Conservation (phyloP, 2,888 invertebrate genomes). For the Spisula solida region DNA sequence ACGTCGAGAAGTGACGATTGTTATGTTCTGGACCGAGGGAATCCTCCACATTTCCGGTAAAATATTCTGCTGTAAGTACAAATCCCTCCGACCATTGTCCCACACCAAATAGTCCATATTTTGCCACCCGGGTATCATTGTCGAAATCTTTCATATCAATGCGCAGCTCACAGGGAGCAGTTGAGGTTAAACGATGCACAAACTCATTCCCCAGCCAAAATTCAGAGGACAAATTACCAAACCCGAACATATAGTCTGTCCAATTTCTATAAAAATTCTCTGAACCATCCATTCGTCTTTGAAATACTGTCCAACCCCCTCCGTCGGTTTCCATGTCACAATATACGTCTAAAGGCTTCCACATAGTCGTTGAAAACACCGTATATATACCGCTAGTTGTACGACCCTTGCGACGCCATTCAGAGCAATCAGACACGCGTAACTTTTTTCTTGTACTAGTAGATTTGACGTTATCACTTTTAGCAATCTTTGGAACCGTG, state of each 20-base stretch:
- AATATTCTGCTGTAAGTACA: constrained; percentile 7
- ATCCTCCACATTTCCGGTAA: constrained; percentile 44
- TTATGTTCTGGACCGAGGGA: neutral
- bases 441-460: too few relatives aligned
- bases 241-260: constrained; percentile 60
- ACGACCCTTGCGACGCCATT: too few relatives aligned
- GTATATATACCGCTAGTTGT: too few relatives aligned
- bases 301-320: constrained; percentile 72
- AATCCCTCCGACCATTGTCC: constrained; percentile 24
- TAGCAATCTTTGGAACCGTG: too few relatives aligned
- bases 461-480: too few relatives aligned
- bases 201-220: constrained; percentile 60
- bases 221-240: constrained; percentile 48
- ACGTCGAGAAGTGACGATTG: constrained; percentile 30
- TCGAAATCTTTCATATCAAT: constrained; percentile 55
- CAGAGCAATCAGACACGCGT: too few relatives aligned
- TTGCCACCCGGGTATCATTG: constrained; percentile 30
- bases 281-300: constrained; percentile 54
- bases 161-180: constrained; percentile 39
- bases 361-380: constrained; percentile 48
- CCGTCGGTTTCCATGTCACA: constrained; percentile 68
- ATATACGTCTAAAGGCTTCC: constrained; percentile 51
- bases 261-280: constrained; percentile 56
- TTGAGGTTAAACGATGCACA: constrained; percentile 30
- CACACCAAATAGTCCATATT: constrained; percentile 49